phyloP scores from a whole-genome alignment of 2,888 invertebrate species.

The Phalera bucephala region DNA sequence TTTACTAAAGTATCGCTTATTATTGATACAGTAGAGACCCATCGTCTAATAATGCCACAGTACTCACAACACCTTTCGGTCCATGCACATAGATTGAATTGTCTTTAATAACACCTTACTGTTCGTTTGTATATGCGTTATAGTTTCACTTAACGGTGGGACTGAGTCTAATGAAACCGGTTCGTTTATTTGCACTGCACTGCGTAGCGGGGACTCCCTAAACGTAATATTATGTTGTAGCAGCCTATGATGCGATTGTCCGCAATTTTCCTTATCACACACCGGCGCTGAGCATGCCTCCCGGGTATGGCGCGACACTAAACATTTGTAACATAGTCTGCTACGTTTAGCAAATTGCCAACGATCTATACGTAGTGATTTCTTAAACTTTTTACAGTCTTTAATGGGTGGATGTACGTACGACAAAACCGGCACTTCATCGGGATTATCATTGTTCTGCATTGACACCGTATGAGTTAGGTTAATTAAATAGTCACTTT shows the following conservation, averaged over 20 bases:
- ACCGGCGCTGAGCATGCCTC: constrained; percentile 18
- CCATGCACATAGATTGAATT: not conserved
- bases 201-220: not conserved
- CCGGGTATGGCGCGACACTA: constrained; percentile 15
- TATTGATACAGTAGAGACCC: not conserved
- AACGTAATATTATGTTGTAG: no score
- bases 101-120: constrained; percentile 2
- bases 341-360: constrained; percentile 15
- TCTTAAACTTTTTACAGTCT: constrained; percentile 21
- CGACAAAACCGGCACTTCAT: constrained; percentile 16
- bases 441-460: not conserved
- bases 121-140: no score
- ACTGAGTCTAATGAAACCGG: not conserved
- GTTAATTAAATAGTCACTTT: no score
- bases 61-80: no score
- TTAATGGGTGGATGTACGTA: constrained; percentile 10
- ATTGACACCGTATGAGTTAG: no score
- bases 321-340: constrained; percentile 19
- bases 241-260: constrained; percentile 3
- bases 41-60: no score
- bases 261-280: constrained; percentile 18
- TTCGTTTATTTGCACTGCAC: not conserved
- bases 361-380: constrained; percentile 17
- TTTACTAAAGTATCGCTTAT: no score
- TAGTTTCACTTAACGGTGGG: no score